A percentile compares a stretch with the other conserved stretches of the same genome.
Evolutionary conservation across 2,113 vertebrate species (phyloP).

Genomic region (Cottus gobio): DNA sequence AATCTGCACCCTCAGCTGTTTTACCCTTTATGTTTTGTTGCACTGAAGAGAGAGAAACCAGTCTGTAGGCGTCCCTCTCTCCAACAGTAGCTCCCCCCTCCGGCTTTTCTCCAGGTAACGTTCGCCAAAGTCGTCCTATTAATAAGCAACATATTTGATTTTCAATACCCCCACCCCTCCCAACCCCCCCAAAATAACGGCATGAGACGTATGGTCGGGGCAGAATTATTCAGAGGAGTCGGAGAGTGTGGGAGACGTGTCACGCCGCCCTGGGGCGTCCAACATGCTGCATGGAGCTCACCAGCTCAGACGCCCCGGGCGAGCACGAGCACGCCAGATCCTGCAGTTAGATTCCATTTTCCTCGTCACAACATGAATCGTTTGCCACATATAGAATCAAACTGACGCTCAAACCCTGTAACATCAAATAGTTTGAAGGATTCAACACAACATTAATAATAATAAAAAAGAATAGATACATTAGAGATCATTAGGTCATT

Average conservation of each 20-base stretch:
- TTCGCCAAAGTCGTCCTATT: slow-evolving; percentile 80
- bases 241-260: slow-evolving; percentile 77
- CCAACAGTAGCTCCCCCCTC: slow-evolving; percentile 32
- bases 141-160: slow-evolving; percentile 87
- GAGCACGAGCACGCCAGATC: slow-evolving; percentile 55
- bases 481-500: neutral
- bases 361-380: slow-evolving; percentile 56
- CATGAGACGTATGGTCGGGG: slow-evolving; percentile 59
- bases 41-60: slow-evolving; percentile 64
- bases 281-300: slow-evolving; percentile 69
- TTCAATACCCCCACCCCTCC: slow-evolving; percentile 60
- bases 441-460: neutral
- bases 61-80: slow-evolving; percentile 63
- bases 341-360: slow-evolving; percentile 68
- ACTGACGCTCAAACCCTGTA: slow-evolving; percentile 5
- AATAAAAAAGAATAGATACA: neutral
- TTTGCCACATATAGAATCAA: slow-evolving; percentile 32
- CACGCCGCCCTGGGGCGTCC: slow-evolving; percentile 74
- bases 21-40: slow-evolving; percentile 25
- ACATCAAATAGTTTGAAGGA: neutral
- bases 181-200: too few species aligned
- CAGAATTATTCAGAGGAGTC: slow-evolving; percentile 75
- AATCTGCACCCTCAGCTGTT: slow-evolving; percentile 84
- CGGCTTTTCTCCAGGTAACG: slow-evolving; percentile 81
- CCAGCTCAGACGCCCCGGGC: slow-evolving; percentile 65